Percentiles rank a stretch among this genome's conserved stretches.
These are phyloP conservation scores for Zosterops hypoxanthus DNA, from an alignment of 2,113 vertebrate genomes.

Conservation along the genomic window DNA sequence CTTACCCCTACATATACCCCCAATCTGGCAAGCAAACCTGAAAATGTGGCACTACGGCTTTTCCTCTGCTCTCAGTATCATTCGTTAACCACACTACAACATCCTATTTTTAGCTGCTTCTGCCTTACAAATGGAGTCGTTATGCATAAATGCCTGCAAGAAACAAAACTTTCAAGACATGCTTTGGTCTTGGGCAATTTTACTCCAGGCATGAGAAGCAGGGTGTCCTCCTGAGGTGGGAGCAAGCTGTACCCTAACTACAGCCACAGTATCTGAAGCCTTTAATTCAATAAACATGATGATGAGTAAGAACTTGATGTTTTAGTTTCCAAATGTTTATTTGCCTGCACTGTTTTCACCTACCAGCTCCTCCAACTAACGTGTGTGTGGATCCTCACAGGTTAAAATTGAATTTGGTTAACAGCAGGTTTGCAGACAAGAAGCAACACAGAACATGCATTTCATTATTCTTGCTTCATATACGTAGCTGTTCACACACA, in stretches of 20 bases:
- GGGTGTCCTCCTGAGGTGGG: not conserved
- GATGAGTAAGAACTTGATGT: not conserved
- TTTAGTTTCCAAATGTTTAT: not conserved
- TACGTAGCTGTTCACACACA: not conserved
- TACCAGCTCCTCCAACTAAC: not conserved
- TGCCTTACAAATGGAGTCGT: not conserved
- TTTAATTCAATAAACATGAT: not conserved
- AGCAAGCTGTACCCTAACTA: not conserved
- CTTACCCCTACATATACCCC: not conserved
- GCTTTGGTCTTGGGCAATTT: not conserved
- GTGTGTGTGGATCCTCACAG: not conserved
- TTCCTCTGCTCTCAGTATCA: not conserved
- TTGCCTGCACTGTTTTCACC: not conserved
- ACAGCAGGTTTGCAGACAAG: not conserved
- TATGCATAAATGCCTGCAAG: not conserved
- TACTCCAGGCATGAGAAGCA: not conserved
- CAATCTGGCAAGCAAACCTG: not conserved
- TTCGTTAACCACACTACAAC: not conserved
- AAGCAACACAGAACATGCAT: not conserved
- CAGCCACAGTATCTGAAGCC: not conserved
- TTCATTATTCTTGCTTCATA: not conserved
- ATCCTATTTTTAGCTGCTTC: not conserved
- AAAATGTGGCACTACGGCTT: not conserved
- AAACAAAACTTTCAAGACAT: not conserved
- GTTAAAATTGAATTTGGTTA: not conserved